A percentile compares a stretch with the other conserved stretches of the same genome.
Evolutionary conservation across 2,888 invertebrate genomes (phyloP).

Genomic region (Pristionchus japonicus): DNA sequence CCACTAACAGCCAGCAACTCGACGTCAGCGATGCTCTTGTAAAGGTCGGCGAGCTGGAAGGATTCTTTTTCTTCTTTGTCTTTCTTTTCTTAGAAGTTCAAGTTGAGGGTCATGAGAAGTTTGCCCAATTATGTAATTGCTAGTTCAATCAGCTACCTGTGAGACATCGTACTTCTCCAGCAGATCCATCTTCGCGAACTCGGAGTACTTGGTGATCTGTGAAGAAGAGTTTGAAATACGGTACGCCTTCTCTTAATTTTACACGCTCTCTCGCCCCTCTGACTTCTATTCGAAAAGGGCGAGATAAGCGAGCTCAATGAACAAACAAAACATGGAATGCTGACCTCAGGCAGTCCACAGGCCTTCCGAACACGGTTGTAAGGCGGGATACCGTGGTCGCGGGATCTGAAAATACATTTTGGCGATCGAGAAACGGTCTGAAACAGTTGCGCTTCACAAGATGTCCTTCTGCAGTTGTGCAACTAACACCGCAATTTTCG

Average conservation of each 20-base stretch:
- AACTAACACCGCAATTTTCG: background rate
- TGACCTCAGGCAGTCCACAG: slow-evolving; percentile 53
- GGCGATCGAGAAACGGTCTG: too few species aligned
- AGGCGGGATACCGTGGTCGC: slow-evolving; percentile 61
- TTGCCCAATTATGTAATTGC: too few species aligned
- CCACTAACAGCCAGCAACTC: slow-evolving; percentile 42
- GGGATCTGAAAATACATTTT: slow-evolving; percentile 42
- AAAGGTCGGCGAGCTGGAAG: background rate
- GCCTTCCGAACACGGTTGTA: slow-evolving; percentile 56
- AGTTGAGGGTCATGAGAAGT: too few species aligned
- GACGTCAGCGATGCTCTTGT: slow-evolving; percentile 47
- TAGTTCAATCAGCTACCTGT: background rate
- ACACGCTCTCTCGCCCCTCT: background rate
- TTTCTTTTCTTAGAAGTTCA: too few species aligned
- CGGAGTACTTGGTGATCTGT: slow-evolving; percentile 25
- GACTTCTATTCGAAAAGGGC: too few species aligned
- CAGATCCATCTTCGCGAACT: slow-evolving; percentile 21
- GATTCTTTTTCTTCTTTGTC: background rate
- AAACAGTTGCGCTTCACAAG: background rate
- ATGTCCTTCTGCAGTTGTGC: background rate
- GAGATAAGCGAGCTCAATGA: background rate
- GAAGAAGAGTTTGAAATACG: background rate
- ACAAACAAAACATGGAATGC: background rate
- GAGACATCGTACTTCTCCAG: slow-evolving; percentile 46
- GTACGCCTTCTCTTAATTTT: background rate